These are phyloP conservation scores for Microctenopoma steveboyesi DNA, from an alignment of 2,797 vertebrate species.

Conservation along the genomic window DNA sequence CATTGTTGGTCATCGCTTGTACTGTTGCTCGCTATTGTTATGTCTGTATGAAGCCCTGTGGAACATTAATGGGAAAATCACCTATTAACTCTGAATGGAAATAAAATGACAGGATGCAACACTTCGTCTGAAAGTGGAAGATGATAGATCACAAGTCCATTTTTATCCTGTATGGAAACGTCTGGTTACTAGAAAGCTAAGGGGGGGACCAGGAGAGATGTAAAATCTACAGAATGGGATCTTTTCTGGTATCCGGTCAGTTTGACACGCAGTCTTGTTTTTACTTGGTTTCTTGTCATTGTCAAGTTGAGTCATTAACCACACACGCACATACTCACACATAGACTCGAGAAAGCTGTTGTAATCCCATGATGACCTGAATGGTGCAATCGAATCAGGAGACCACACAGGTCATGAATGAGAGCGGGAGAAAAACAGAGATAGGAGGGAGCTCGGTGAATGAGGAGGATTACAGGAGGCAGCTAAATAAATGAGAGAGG, in stretches of 20 bases:
- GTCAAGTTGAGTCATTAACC: conserved; percentile 35
- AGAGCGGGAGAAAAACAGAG: conserved; percentile 25
- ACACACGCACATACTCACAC: conserved; percentile 28
- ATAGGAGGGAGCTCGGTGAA: conserved; percentile 31
- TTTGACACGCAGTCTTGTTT: conserved; percentile 25
- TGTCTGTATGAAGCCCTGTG: too few species aligned
- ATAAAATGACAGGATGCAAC: too few species aligned
- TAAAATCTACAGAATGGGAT: not conserved
- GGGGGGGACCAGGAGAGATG: too few species aligned
- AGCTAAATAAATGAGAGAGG: conserved; percentile 32
- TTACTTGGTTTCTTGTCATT: not conserved
- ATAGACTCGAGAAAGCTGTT: conserved; percentile 35
- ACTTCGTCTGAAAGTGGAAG: too few species aligned
- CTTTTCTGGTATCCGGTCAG: conserved; percentile 6
- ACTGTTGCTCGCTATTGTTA: too few species aligned
- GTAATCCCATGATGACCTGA: conserved; percentile 64
- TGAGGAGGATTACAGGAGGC: conserved; percentile 38
- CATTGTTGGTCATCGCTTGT: too few species aligned
- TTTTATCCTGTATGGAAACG: too few species aligned
- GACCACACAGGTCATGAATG: conserved; percentile 47
- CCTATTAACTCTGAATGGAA: too few species aligned
- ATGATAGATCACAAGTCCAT: too few species aligned
- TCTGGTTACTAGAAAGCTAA: too few species aligned
- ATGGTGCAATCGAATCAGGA: conserved; percentile 63
- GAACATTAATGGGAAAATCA: too few species aligned